Base-by-base conservation (phyloP, 2,113 vertebrate genomes). In the Archilochus colubris region DNA sequence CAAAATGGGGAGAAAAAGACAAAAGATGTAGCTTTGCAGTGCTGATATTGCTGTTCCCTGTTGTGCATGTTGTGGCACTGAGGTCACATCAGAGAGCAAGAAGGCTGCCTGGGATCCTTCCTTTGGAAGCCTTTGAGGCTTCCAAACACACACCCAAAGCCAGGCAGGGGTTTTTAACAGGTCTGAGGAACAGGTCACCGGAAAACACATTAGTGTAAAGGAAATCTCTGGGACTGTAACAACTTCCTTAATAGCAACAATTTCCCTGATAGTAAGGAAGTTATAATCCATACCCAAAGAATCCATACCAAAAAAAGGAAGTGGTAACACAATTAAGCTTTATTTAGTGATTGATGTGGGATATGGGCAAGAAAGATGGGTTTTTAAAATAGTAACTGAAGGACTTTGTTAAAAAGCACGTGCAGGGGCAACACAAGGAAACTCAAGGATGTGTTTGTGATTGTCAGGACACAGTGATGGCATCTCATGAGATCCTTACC, bases 111-210 rank as follows among this genome's bases (percentile, higher is more conserved):
- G 11, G 69, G 25, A 33, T 59, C 38, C 76, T 33, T 33, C 33
- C 33, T 33, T 33, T 33, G 33, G 33, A 33, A 33, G 33, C 33
- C 33, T 57, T 7, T 22, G 14, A 33, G 27, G 22, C 67, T 94
- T 95, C 85, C 87, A 94, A 94, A 76, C 55, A 87, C 3, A 54
- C 57, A 68, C 48, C 40, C 59, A 19, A 91, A 86, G 63, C 58
- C 74, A 90, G 68, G 73, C 46, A 85, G 17, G 53, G 88, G 83
- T 74, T 96, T 94, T 82, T 91, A 91, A 87, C 16, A 28, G 48
- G 18, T 88, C 91, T 46, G 63, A 77, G 30, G 50, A 82, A 82
- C 7, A 43, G 30, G 50, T 28, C 4, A 5, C 6, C 77, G 74
- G 82, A 93, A 92, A 89, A 61, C 55, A 81, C 55, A 64, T 40